phyloP scores from a whole-genome alignment of 2,113 vertebrate genomes.

The Scomber colias region DNA sequence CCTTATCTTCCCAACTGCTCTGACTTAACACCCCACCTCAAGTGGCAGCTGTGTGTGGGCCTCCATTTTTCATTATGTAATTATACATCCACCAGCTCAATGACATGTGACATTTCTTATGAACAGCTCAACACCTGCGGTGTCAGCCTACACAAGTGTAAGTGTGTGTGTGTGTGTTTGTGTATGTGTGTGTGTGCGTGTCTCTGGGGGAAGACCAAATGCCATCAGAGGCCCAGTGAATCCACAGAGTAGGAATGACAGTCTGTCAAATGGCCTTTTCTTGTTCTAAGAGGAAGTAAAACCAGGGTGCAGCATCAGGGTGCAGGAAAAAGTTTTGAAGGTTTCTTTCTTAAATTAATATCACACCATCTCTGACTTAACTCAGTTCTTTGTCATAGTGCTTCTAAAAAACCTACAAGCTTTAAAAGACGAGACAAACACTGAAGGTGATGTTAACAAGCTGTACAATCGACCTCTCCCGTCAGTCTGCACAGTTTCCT shows the following conservation, averaged over 20 bases:
- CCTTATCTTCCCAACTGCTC: slow-evolving; percentile 7
- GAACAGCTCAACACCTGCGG: slow-evolving; percentile 5
- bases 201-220: not conserved
- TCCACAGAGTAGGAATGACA: not conserved
- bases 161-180: not conserved
- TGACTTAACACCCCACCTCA: not conserved
- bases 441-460: not conserved
- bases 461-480: not conserved
- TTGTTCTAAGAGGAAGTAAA: slow-evolving; percentile 2
- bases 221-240: slow-evolving; percentile 16
- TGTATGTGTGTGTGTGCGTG: not conserved
- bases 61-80: slow-evolving; percentile 10
- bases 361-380: not conserved
- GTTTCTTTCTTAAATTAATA: not conserved
- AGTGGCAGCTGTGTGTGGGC: slow-evolving; percentile 16
- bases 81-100: slow-evolving; percentile 16
- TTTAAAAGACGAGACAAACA: not conserved
- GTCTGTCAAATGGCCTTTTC: slow-evolving; percentile 32
- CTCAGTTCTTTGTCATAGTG: not conserved
- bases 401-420: not conserved
- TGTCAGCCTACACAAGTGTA: not conserved
- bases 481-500: not conserved
- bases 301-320: not conserved
- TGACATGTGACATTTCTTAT: slow-evolving; percentile 23
- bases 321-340: no score